Evolutionary conservation across 2,113 vertebrate species (phyloP).

Genomic region (Limanda limanda): DNA sequence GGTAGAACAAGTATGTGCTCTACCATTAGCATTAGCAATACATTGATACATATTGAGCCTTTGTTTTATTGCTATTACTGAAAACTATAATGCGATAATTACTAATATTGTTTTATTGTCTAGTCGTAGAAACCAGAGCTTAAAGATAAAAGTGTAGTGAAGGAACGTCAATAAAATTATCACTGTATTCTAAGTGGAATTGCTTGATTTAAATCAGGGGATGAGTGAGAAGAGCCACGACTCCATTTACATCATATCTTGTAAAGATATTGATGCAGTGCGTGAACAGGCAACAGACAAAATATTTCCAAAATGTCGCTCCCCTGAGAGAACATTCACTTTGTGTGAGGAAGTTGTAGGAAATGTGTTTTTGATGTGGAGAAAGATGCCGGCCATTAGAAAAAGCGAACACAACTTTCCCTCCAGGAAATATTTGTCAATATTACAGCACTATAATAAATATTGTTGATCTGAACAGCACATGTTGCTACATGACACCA

Average conservation of each 20-base stretch:
- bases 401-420: neutral
- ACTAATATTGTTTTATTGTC: no score
- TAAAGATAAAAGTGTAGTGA: neutral
- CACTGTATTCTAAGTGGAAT: neutral
- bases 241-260: neutral
- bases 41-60: no score
- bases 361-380: neutral
- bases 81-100: no score
- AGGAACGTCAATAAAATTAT: neutral
- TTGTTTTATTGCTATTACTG: no score
- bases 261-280: neutral
- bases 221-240: no score
- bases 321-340: neutral
- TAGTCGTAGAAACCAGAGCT: neutral
- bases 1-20: no score
- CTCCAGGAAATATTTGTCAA: constrained; percentile 5
- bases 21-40: no score
- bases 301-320: neutral
- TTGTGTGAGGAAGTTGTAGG: neutral
- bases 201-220: no score
- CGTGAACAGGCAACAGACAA: neutral
- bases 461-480: neutral
- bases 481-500: neutral
- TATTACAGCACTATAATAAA: neutral
- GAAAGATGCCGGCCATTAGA: neutral